A percentile compares a stretch with the other conserved stretches of the same genome.
phyloP scores from a whole-genome alignment of 2,113 vertebrate species.

The Elaphurus davidianus region DNA sequence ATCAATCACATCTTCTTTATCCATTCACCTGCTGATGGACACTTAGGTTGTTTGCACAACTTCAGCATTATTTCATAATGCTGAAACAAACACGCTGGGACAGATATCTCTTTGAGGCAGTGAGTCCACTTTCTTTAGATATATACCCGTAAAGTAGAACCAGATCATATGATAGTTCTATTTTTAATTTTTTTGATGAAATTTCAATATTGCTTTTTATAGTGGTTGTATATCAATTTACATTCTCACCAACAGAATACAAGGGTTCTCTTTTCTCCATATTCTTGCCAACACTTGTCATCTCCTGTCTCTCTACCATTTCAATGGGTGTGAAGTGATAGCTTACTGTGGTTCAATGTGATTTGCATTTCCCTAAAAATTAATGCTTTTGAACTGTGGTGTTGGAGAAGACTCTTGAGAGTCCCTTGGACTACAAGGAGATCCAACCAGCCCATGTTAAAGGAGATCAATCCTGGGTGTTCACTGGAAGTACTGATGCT shows the following conservation, averaged over 20 bases:
- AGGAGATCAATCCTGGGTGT: too few relatives aligned
- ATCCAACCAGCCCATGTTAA: too few relatives aligned
- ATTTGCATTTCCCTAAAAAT: background rate
- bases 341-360: background rate
- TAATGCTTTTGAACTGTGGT: too few relatives aligned
- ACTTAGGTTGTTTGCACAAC: background rate
- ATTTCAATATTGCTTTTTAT: background rate
- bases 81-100: background rate
- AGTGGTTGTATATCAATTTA: background rate
- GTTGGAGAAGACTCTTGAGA: too few relatives aligned
- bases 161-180: background rate
- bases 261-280: background rate
- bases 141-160: background rate
- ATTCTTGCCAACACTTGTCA: background rate
- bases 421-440: too few relatives aligned
- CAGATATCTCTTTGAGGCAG: background rate
- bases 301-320: background rate
- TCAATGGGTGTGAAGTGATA: background rate
- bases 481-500: too few relatives aligned
- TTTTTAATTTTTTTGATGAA: background rate
- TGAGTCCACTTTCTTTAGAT: background rate
- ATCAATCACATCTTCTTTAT: background rate
- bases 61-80: too few relatives aligned
- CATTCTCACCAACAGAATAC: background rate
- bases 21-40: background rate